These are phyloP conservation scores for Hippocampus mohnikei DNA, from an alignment of 2,113 vertebrate species.

Conservation along the genomic window DNA sequence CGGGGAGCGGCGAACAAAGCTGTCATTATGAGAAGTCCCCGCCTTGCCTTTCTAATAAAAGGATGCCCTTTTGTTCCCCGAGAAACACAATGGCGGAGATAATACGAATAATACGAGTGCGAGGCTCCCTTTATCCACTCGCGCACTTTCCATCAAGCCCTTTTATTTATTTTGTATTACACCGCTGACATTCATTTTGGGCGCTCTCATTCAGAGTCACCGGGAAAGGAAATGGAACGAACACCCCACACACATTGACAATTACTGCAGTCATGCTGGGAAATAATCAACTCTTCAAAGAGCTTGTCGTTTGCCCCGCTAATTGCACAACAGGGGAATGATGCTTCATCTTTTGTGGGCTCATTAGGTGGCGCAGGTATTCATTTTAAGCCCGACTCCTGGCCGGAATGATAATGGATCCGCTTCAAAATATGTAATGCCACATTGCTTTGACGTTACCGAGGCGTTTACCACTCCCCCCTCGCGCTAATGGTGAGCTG, in stretches of 20 bases:
- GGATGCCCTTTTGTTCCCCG: slow-evolving; percentile 13
- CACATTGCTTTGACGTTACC: slow-evolving; percentile 22
- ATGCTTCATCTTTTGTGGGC: slow-evolving; percentile 48
- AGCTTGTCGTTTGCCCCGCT: slow-evolving; percentile 39
- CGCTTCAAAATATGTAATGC: slow-evolving; percentile 39
- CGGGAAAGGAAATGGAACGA: slow-evolving; percentile 6
- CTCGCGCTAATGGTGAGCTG: slow-evolving; percentile 42
- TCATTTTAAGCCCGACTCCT: slow-evolving; percentile 25
- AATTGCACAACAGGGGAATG: slow-evolving; percentile 55
- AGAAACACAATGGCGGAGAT: slow-evolving; percentile 34
- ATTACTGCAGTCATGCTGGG: slow-evolving; percentile 10
- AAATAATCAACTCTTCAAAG: slow-evolving; percentile 35
- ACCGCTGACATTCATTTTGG: slow-evolving; percentile 38
- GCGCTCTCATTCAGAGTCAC: slow-evolving; percentile 3
- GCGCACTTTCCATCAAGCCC: slow-evolving; percentile 16
- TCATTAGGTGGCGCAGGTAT: slow-evolving; percentile 46
- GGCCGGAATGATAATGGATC: slow-evolving; percentile 44
- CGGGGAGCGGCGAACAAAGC: slow-evolving; percentile 16
- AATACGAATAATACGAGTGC: slow-evolving; percentile 37
- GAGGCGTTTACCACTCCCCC: slow-evolving; percentile 15
- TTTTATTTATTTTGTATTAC: slow-evolving; percentile 29
- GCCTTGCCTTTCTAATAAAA: slow-evolving; percentile 36
- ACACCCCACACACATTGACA: slow-evolving; percentile 18
- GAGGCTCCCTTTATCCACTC: slow-evolving; percentile 25
- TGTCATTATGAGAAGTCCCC: slow-evolving; percentile 15